These are phyloP conservation scores for Thecophora atra DNA, from an alignment of 2,888 invertebrate genomes.

Conservation along the genomic window DNA sequence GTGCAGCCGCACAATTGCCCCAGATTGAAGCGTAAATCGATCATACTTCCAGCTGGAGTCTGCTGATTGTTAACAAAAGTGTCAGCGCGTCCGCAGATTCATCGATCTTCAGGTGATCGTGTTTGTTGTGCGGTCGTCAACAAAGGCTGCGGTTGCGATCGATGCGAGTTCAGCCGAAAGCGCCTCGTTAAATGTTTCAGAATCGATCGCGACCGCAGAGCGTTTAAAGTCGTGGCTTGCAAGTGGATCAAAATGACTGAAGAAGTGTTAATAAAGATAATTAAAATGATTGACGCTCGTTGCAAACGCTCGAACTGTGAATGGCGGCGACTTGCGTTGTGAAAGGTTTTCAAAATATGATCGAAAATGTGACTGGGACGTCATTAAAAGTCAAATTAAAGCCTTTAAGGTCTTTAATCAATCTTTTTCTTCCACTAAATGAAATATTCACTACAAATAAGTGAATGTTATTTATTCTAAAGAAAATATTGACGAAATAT, in stretches of 20 bases:
- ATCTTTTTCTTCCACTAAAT: too few relatives aligned
- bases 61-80: slow-evolving; percentile 43
- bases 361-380: too few relatives aligned
- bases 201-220: slow-evolving; percentile 4
- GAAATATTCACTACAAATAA: too few relatives aligned
- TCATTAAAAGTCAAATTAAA: too few relatives aligned
- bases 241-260: background rate
- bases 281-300: background rate
- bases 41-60: slow-evolving; percentile 49
- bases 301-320: too few relatives aligned
- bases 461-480: too few relatives aligned
- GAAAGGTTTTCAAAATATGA: too few relatives aligned
- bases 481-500: too few relatives aligned
- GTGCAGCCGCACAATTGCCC: background rate
- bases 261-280: slow-evolving; percentile 3
- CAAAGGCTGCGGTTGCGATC: background rate
- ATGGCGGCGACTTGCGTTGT: too few relatives aligned
- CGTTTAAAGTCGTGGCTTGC: background rate
- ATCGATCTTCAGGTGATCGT: slow-evolving; percentile 17
- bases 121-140: slow-evolving; percentile 3
- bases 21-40: background rate
- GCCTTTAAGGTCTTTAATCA: too few relatives aligned
- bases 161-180: background rate
- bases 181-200: slow-evolving; percentile 2
- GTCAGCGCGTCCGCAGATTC: slow-evolving; percentile 40